phyloP scores from a whole-genome alignment of 1,140 invertebrate species.

The Orchestia grillus region DNA sequence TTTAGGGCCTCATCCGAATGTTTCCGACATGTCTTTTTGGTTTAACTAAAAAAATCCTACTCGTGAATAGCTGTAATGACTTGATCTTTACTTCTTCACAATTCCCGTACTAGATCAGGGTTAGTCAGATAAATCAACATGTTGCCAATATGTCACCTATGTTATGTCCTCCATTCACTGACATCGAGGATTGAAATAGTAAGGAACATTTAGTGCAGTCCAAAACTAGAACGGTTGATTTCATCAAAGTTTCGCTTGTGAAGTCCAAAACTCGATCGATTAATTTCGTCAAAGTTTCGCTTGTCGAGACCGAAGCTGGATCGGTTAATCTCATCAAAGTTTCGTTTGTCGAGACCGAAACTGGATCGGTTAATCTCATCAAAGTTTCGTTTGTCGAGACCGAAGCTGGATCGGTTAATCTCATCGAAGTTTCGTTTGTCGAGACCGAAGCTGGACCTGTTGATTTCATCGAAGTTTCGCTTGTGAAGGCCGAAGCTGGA shows the following conservation, averaged over 20 bases:
- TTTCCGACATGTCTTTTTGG: background rate
- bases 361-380: slow-evolving; percentile 74
- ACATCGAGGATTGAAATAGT: background rate
- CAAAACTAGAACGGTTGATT: slow-evolving; percentile 74
- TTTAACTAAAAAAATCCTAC: too few relatives aligned
- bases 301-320: slow-evolving; percentile 74
- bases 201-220: slow-evolving; percentile 71
- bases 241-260: slow-evolving; percentile 78
- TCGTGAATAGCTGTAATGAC: background rate
- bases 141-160: background rate
- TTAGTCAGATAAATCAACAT: background rate
- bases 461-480: slow-evolving; percentile 78
- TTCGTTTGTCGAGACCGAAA: slow-evolving; percentile 74
- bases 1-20: background rate
- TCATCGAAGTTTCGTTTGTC: slow-evolving; percentile 77
- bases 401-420: slow-evolving; percentile 74
- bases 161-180: background rate
- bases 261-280: slow-evolving; percentile 73
- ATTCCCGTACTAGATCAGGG: background rate
- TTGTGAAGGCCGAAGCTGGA: slow-evolving; percentile 73
- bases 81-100: background rate
- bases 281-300: slow-evolving; percentile 78
- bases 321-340: slow-evolving; percentile 78
- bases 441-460: slow-evolving; percentile 73
- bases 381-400: slow-evolving; percentile 75